phyloP scores from a whole-genome alignment of 2,888 invertebrate species.

The Anticlea derivata region DNA sequence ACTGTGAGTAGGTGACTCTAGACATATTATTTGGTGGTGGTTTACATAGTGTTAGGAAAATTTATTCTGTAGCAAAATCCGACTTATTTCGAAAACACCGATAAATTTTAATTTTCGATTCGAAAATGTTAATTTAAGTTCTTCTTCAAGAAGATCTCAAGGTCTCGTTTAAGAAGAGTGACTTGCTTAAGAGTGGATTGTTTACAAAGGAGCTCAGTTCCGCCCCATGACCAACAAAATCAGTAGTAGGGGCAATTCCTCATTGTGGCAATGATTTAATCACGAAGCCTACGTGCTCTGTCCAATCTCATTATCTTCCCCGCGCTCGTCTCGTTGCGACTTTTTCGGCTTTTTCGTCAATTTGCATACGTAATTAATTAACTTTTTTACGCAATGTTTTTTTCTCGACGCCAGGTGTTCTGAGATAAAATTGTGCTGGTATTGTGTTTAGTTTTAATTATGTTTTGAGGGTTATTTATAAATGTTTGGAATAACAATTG shows the following conservation, averaged over 20 bases:
- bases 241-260: slow-evolving; percentile 9
- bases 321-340: slow-evolving; percentile 57
- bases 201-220: not conserved
- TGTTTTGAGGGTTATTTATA: slow-evolving; percentile 30
- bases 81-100: no score
- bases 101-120: no score
- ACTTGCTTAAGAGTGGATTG: no score
- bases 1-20: no score
- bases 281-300: slow-evolving; percentile 57
- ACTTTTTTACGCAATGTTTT: slow-evolving; percentile 62
- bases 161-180: no score
- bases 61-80: no score
- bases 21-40: no score
- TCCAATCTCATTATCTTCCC: slow-evolving; percentile 76
- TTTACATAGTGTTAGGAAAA: no score
- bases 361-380: slow-evolving; percentile 82
- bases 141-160: no score
- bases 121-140: no score
- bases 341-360: slow-evolving; percentile 75
- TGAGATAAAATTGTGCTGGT: slow-evolving; percentile 47
- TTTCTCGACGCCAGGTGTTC: slow-evolving; percentile 56
- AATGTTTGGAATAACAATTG: slow-evolving; percentile 14
- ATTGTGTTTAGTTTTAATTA: slow-evolving; percentile 45
- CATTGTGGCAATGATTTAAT: slow-evolving; percentile 26
- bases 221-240: slow-evolving; percentile 1